Percentiles rank a stretch among this genome's conserved stretches.
phyloP scores from a whole-genome alignment of 2,797 vertebrate species.

The Crotalus adamanteus region DNA sequence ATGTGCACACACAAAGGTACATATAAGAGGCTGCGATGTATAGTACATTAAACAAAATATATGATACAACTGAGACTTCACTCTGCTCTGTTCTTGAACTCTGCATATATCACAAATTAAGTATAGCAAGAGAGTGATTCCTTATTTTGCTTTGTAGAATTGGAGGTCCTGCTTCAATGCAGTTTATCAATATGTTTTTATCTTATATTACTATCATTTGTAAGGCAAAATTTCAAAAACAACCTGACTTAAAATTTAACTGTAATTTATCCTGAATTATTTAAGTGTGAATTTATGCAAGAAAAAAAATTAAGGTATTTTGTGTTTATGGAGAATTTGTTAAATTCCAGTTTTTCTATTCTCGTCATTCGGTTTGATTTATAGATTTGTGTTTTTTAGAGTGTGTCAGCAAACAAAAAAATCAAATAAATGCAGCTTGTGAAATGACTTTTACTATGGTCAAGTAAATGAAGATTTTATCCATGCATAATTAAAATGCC shows the following conservation, averaged over 20 bases:
- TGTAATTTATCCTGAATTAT: background rate
- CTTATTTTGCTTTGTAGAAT: background rate
- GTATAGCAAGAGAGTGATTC: background rate
- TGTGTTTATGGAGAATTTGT: background rate
- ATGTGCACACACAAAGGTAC: too few relatives aligned
- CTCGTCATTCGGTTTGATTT: slow-evolving; percentile 8
- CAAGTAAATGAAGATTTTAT: slow-evolving; percentile 39
- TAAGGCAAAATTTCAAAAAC: slow-evolving; percentile 5
- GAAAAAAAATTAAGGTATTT: background rate
- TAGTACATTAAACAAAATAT: background rate
- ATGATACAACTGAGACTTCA: background rate
- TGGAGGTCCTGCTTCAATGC: background rate
- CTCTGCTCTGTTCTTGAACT: too few relatives aligned
- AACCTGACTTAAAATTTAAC: slow-evolving; percentile 1
- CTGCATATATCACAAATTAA: too few relatives aligned
- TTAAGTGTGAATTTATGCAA: background rate
- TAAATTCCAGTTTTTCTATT: background rate
- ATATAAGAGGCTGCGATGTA: background rate
- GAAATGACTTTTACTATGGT: slow-evolving; percentile 29
- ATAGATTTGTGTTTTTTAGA: slow-evolving; percentile 1
- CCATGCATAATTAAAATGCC: slow-evolving; percentile 38
- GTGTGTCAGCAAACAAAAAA: slow-evolving; percentile 3
- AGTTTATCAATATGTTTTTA: background rate
- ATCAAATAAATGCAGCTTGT: slow-evolving; percentile 32
- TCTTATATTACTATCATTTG: background rate